These are phyloP conservation scores for Alaudala cheleensis DNA, from an alignment of 2,113 vertebrate species.

Conservation along the genomic window DNA sequence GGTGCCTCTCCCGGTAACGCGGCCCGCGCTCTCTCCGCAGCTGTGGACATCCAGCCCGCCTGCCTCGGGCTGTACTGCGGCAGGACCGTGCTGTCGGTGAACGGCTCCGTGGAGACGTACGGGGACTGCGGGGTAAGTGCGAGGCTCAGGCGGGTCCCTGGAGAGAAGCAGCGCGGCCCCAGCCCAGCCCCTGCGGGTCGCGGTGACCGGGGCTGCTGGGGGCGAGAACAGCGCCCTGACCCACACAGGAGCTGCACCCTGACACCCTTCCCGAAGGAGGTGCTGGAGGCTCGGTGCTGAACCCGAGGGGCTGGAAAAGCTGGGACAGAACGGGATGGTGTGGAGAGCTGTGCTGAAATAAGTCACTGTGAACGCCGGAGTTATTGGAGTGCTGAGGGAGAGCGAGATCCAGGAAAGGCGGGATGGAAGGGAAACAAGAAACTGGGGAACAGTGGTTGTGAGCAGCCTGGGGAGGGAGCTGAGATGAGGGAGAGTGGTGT, in stretches of 20 bases:
- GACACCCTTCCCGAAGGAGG: accelerated
- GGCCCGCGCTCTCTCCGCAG: background rate
- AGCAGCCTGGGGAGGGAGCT: background rate
- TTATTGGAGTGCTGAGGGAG: background rate
- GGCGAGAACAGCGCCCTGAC: no score
- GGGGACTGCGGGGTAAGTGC: background rate
- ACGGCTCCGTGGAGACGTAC: slow-evolving; percentile 58
- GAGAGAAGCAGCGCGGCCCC: background rate
- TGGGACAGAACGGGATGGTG: accelerated
- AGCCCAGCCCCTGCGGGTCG: background rate
- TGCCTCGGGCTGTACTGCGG: slow-evolving; percentile 49
- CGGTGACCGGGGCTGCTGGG: no score
- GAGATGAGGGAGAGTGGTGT: background rate
- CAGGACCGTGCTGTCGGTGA: background rate
- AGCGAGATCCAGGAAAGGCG: no score
- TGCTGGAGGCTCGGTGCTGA: background rate
- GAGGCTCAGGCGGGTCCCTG: background rate
- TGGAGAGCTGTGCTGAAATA: background rate
- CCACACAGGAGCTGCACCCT: accelerated
- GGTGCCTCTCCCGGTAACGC: background rate
- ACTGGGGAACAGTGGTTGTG: accelerated
- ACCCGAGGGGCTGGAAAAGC: accelerated
- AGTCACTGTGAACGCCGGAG: accelerated
- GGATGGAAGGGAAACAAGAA: background rate
- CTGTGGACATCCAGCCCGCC: slow-evolving; percentile 30